Base-by-base conservation (phyloP, 2,113 vertebrate genomes). In the Xerus inauris region DNA sequence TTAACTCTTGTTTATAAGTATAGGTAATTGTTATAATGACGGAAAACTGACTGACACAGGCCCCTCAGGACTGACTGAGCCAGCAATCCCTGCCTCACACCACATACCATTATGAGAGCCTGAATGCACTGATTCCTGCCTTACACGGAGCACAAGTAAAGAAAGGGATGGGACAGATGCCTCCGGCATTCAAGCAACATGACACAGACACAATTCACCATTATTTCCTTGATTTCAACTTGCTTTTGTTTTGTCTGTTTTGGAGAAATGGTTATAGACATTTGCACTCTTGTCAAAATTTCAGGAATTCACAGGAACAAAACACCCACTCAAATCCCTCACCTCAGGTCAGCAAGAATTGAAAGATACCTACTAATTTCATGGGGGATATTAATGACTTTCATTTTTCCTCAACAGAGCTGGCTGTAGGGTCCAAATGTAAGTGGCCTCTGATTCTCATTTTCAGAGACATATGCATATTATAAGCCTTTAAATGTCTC, bases 191-290 rank as follows among this genome's bases (percentile, higher is more conserved):
- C 22, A 38, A 72, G 49, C n/a, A 38, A 30, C 6, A 7, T 69
- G 10, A 65, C 26, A 84, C 14, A 42, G 76, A 65, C 11, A 77
- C 11, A 32, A 45, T 32, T 30, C 17, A 26, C 26, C 17, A 59
- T 10, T 5, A 1, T 77, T 62, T 81, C 62, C 80, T 81, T 42
- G 16, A 73, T 71, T 92, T 83, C 16, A 73, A 42, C 30, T 62
- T 92, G 91, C 28, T 84, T 54, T 84, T 92, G 26, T 86, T 95
- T 94, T 59, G 51, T 69, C 42, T 91, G 24, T 72, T 92, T 94
- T 11, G 62, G 59, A 96, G 30, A 69, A 69, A 72, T 20, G 11
- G n/a, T 42, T 67, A 93, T 6, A 35, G 24, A 86, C 16, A 12
- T 49, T 24, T n/a, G 35, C 1, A 20, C 5, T 69, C 57, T 32